Conservation (phyloP, 2,888 invertebrate genomes). For the Eurytoma californica region DNA sequence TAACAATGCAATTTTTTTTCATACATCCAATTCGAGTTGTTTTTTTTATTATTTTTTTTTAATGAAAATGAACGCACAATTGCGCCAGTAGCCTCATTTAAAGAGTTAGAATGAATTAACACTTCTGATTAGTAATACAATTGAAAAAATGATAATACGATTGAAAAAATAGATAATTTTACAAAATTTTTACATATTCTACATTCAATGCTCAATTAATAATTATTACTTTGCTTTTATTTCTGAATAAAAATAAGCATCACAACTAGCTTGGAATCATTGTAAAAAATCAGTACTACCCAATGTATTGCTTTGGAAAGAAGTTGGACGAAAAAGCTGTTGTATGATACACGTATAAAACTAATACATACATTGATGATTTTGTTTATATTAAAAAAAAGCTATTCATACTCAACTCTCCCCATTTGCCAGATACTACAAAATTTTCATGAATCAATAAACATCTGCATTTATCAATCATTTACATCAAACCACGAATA, state of each 20-base stretch:
- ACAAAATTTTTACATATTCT: not conserved
- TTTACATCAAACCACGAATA: not conserved
- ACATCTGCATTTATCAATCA: constrained; percentile 8
- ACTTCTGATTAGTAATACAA: not conserved
- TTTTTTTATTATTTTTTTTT: not conserved
- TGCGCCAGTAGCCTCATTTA: constrained; percentile 8
- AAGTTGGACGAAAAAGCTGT: constrained; percentile 13
- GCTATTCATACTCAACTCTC: not conserved
- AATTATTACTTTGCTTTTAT: constrained; percentile 1
- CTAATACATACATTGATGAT: constrained; percentile 19
- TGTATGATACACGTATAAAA: constrained; percentile 21
- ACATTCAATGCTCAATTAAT: not conserved
- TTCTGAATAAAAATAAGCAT: constrained; percentile 5
- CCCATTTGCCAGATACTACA: not conserved
- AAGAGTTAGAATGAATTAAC: constrained; percentile 14
- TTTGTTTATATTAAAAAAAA: not conserved
- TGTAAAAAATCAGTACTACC: constrained; percentile 25
- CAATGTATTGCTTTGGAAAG: constrained; percentile 33
- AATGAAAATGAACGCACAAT: not conserved
- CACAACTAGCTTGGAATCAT: constrained; percentile 1
- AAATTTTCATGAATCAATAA: constrained; percentile 36
- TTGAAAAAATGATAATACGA: too few relatives aligned
- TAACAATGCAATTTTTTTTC: constrained; percentile 11
- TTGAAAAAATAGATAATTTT: constrained; percentile 22
- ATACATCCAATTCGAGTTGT: constrained; percentile 18